Conservation (phyloP, 2,113 vertebrate genomes). For the Indri indri region DNA sequence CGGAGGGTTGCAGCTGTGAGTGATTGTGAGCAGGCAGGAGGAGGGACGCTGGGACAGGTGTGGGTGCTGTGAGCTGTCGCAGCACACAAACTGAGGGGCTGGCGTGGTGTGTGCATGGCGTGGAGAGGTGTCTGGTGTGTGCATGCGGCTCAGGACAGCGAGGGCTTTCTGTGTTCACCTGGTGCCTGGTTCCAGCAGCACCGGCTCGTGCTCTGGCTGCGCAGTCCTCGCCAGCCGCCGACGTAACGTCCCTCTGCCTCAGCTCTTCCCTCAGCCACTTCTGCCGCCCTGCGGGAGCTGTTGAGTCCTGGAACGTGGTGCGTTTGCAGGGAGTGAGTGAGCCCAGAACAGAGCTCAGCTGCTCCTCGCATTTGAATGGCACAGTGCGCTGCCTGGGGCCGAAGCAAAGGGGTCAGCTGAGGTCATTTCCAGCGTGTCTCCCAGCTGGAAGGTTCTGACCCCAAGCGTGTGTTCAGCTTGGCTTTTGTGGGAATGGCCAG, state of each 20-base stretch:
- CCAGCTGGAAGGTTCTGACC: not conserved
- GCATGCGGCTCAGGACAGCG: not conserved
- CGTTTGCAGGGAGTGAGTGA: not conserved
- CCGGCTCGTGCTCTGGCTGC: not conserved
- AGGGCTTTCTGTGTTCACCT: not conserved
- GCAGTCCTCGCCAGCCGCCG: not conserved
- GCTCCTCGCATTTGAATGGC: not conserved
- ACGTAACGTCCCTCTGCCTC: not conserved
- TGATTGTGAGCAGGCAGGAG: not conserved
- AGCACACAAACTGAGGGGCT: not conserved
- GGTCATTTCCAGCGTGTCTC: not conserved
- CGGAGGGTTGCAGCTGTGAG: not conserved
- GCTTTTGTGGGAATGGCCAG: not conserved
- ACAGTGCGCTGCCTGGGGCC: fast-evolving
- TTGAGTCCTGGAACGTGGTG: not conserved
- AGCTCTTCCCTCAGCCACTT: not conserved
- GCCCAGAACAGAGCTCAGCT: not conserved
- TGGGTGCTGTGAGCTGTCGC: not conserved
- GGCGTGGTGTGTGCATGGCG: too few relatives aligned
- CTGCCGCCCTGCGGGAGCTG: not conserved
- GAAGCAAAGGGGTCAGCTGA: not conserved
- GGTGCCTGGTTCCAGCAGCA: not conserved
- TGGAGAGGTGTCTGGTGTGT: too few relatives aligned
- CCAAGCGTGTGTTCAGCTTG: fast-evolving
- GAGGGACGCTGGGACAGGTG: not conserved